phyloP scores from a whole-genome alignment of 2,797 vertebrate species.

The Novumbra hubbsi region DNA sequence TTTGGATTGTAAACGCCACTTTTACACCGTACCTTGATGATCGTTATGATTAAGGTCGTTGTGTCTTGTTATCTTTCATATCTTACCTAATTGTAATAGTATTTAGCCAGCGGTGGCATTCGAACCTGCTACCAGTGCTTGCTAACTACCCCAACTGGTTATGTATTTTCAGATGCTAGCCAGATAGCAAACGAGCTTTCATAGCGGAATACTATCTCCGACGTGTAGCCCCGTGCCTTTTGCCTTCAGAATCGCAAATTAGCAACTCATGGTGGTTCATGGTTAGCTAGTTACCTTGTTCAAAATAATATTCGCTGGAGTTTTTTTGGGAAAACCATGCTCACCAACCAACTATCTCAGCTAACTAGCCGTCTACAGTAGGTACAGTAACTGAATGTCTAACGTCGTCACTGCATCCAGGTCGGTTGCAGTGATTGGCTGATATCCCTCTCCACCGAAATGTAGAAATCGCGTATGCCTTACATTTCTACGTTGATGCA shows the following conservation, averaged over 20 bases:
- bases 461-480: neutral
- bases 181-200: conserved; percentile 30
- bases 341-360: neutral
- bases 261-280: neutral
- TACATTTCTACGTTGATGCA: neutral
- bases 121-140: neutral
- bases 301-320: neutral
- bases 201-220: neutral
- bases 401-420: neutral
- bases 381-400: neutral
- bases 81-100: neutral
- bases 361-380: neutral
- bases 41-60: neutral
- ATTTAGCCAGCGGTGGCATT: neutral
- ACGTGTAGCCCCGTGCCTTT: neutral
- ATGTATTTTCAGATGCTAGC: conserved; percentile 21
- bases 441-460: neutral
- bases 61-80: neutral
- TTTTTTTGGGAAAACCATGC: neutral
- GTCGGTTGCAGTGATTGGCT: neutral
- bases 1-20: neutral
- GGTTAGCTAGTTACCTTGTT: neutral
- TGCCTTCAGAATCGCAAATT: neutral
- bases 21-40: neutral
- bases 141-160: neutral